phyloP scores from a whole-genome alignment of 2,797 vertebrate genomes.

The Hemibagrus guttatus region DNA sequence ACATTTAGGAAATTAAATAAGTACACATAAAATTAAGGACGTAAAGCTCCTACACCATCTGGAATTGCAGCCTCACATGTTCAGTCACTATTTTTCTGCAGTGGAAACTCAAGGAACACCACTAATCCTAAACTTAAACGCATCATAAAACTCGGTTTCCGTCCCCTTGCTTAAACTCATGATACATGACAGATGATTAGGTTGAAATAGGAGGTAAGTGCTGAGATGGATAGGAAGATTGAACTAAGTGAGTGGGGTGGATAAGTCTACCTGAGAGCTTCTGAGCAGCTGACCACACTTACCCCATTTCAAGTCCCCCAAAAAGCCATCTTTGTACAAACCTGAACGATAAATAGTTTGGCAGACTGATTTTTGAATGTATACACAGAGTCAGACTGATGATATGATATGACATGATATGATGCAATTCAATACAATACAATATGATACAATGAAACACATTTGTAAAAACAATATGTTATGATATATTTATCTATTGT shows the following conservation, averaged over 20 bases:
- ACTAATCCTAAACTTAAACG: constrained; percentile 12
- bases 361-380: constrained; percentile 22
- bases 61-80: neutral
- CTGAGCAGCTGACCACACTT: neutral
- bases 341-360: neutral
- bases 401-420: neutral
- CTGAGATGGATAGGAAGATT: neutral
- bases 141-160: constrained; percentile 10
- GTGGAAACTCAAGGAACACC: neutral
- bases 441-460: neutral
- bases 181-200: constrained; percentile 68
- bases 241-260: neutral
- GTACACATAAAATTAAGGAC: neutral
- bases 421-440: neutral
- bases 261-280: neutral
- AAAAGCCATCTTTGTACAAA: neutral
- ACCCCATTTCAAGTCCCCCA: neutral
- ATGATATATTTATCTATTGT: neutral
- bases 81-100: neutral
- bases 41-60: neutral
- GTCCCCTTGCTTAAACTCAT: constrained; percentile 60
- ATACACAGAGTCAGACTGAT: neutral
- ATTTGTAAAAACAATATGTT: neutral
- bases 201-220: constrained; percentile 51
- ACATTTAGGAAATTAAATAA: neutral